Conservation (phyloP, 2,888 invertebrate genomes). For the Lymantria dispar region DNA sequence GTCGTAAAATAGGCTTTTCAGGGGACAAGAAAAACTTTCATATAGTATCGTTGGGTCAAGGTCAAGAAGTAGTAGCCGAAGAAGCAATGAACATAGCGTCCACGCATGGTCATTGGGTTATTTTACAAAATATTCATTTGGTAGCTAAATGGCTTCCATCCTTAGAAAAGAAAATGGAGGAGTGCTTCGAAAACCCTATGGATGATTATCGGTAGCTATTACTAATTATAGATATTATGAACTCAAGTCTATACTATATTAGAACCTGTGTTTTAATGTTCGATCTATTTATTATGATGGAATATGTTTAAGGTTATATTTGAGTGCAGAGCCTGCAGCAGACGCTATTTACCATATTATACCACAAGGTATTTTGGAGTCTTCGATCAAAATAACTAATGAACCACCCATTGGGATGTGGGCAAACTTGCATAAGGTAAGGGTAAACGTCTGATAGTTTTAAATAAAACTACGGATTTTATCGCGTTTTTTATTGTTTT, state of each 20-base stretch:
- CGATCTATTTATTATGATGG: not conserved
- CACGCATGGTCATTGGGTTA: slow-evolving; percentile 93
- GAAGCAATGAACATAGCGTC: slow-evolving; percentile 91
- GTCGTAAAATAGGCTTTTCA: slow-evolving; percentile 90
- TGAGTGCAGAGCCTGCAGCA: slow-evolving; percentile 93
- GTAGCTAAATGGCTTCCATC: slow-evolving; percentile 94
- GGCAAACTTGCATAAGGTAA: slow-evolving; percentile 93
- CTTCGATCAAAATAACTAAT: slow-evolving; percentile 97
- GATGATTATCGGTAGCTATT: slow-evolving; percentile 75
- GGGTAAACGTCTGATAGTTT: no score
- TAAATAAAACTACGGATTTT: no score
- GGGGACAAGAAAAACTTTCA: slow-evolving; percentile 92
- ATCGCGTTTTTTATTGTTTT: no score
- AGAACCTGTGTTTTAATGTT: no score
- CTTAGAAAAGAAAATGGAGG: slow-evolving; percentile 95
- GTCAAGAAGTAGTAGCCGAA: slow-evolving; percentile 96
- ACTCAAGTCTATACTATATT: no score
- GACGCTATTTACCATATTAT: slow-evolving; percentile 86
- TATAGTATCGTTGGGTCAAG: slow-evolving; percentile 96
- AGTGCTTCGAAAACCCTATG: slow-evolving; percentile 86
- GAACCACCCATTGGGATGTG: slow-evolving; percentile 98
- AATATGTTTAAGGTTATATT: slow-evolving; percentile 81
- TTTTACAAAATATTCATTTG: slow-evolving; percentile 95
- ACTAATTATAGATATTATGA: not conserved
- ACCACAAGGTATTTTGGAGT: slow-evolving; percentile 94